Evolutionary conservation across 1,140 invertebrate species (phyloP), one percentile per base, ranked within the genome.

Genomic region (Coenobita brevimanus): DNA sequence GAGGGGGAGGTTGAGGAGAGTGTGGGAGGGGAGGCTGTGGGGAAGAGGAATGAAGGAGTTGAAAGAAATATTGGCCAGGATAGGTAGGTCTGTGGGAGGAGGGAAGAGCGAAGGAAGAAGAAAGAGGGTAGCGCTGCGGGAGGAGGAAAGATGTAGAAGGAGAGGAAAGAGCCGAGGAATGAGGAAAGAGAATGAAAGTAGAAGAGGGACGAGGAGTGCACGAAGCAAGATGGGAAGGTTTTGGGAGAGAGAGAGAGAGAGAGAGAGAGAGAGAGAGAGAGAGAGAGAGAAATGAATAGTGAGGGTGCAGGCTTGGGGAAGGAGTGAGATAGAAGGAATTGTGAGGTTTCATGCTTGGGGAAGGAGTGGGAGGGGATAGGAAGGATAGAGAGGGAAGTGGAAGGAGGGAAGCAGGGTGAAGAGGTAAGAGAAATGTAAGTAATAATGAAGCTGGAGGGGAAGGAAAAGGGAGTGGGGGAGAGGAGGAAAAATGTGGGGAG

Each of bases 261-360:
- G 62, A 67, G 62, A 67, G 62, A 67, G 62, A 67, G 62, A 67
- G 62, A 67, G 62, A 67, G 62, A 67, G 62, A 67, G 62, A 67
- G n/a, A n/a, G n/a, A n/a, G n/a, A n/a, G n/a, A n/a, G n/a, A n/a
- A n/a, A n/a, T n/a, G n/a, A n/a, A n/a, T 24, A 67, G 62, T 30
- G 62, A 67, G 62, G 36, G 62, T 30, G 62, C 27, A 33, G 36
- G 62, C 27, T 24, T 30, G 62, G 36, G 62, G 36, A 33, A 67
- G 62, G 36, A 33, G 36, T 24, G 36, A 33, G 36, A 33, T 10
- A 3, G 30, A 30, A 57, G 54, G n/a, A n/a, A 57, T 10, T 13
- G 54, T 13, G 54, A 57, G 54, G n/a, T 10, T 10, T 13, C 10
- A 57, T 10, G n/a, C 10, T 13, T 10, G n/a, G 54, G n/a, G 54